These are phyloP conservation scores for Tigriopus californicus DNA, from an alignment of 2,888 invertebrate species.

Conservation along the genomic window DNA sequence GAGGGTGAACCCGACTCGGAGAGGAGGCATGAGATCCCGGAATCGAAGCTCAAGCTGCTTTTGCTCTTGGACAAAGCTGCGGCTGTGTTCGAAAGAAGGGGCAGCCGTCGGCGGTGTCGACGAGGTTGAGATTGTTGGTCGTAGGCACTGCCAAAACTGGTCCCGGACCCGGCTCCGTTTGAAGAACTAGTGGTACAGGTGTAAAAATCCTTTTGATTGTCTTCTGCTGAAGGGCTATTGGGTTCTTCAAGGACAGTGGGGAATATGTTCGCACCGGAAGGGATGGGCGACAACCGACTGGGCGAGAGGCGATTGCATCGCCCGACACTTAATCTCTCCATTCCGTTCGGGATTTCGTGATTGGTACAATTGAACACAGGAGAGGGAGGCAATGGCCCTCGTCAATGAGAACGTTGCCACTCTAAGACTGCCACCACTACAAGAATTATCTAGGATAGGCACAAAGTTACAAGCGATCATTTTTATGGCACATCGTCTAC, in stretches of 20 bases:
- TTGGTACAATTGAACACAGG: too few relatives aligned
- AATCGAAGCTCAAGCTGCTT: constrained; percentile 12
- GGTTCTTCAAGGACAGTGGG: constrained; percentile 2
- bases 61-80: not conserved
- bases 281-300: not conserved
- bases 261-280: not conserved
- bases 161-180: not conserved
- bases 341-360: not conserved
- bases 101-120: not conserved
- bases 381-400: too few relatives aligned
- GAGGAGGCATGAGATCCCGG: constrained; percentile 11
- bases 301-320: not conserved
- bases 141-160: not conserved
- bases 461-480: too few relatives aligned
- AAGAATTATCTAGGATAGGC: too few relatives aligned
- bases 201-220: not conserved
- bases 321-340: not conserved
- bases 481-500: too few relatives aligned
- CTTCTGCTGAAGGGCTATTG: not conserved
- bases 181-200: not conserved
- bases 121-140: not conserved
- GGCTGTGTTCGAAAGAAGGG: not conserved
- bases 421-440: too few relatives aligned
- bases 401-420: too few relatives aligned
- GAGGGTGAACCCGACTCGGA: not conserved